Evolutionary conservation across 2,113 vertebrate genomes (phyloP).

Genomic region (Oriolus oriolus): DNA sequence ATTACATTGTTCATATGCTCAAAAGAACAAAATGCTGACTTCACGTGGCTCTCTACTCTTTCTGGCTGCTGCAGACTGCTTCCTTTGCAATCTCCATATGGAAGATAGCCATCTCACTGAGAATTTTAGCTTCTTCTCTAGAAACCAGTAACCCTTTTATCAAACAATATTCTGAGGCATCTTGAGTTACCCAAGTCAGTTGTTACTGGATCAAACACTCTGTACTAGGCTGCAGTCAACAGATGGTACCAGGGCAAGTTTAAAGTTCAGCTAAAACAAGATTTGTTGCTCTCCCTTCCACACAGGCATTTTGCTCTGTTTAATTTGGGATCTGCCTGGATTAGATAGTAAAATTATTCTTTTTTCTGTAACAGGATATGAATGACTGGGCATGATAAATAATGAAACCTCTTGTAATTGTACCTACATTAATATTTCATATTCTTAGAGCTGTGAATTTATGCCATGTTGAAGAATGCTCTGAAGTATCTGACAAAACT

Average conservation of each 20-base stretch:
- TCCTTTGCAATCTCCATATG: neutral
- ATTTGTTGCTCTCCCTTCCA: neutral
- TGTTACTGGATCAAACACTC: neutral
- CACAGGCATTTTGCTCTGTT: neutral
- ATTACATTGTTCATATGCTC: neutral
- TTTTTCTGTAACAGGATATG: neutral
- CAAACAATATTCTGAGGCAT: neutral
- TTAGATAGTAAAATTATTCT: neutral
- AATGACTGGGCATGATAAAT: slow-evolving; percentile 5
- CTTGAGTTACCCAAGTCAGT: neutral
- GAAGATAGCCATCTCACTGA: neutral
- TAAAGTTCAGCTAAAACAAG: neutral
- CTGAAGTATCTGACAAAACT: neutral
- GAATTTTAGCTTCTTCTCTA: neutral
- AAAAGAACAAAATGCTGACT: neutral
- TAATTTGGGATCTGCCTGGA: neutral
- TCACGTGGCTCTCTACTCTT: neutral
- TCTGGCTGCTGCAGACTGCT: neutral
- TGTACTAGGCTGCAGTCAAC: neutral
- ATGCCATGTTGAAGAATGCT: neutral
- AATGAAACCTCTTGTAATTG: neutral
- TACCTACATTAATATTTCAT: slow-evolving; percentile 33
- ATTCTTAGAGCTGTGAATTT: neutral
- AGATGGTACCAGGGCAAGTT: neutral
- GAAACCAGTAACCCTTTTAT: neutral